Base-by-base conservation (phyloP, 2,113 vertebrate genomes). In the Actinemys pallida region DNA sequence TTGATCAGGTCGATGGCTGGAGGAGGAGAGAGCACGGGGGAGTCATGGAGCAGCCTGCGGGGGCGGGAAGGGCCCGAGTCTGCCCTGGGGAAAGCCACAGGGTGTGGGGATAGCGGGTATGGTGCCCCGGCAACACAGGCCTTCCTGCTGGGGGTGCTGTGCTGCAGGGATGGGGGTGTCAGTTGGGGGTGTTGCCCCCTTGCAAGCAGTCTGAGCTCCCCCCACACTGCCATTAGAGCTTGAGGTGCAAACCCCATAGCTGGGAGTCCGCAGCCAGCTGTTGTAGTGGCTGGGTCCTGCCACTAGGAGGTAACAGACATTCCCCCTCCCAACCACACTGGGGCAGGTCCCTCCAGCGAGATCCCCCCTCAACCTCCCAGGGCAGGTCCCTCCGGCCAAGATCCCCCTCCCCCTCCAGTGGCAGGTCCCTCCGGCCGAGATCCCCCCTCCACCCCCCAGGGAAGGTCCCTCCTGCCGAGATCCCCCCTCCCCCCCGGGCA, bases 1-100 rank as follows among this genome's bases (percentile, higher is more conserved):
- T 99, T 99, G 98, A 99, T 99, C 97, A 99, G 98, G 95, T 99
- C 99, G 14, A 98, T 99, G 53, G 99, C 99, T 99, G 94, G 17
- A 45, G 8, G 69, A 62, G 57, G 90, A 85, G 42, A 89, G 25
- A 69, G 22, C 19, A 7, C 49, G 49, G 14, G 3, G 1, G 12
- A 19, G 31, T 19, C 45, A 83, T 20, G 16, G 10, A 10, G 12
- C 4, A 1, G 7, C 31, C 79, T 20, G 27, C 79, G 47, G 42
- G 62, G 39, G 62, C 7, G 9, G n/a, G 57, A 82, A 81, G 35
- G 75, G 84, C 83, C 17, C 42, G 45, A 14, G 53, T 54, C 45
- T n/a, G 11, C 56, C 35, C 47, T 54, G 8, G 22, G 57, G 29
- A 79, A 25, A 35, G 45, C 11, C 35, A n/a, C 20, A 10, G 49